Evolutionary conservation across 2,113 vertebrate species (phyloP), one percentile per base, ranked within the genome.

Genomic region (Labeo rohita): DNA sequence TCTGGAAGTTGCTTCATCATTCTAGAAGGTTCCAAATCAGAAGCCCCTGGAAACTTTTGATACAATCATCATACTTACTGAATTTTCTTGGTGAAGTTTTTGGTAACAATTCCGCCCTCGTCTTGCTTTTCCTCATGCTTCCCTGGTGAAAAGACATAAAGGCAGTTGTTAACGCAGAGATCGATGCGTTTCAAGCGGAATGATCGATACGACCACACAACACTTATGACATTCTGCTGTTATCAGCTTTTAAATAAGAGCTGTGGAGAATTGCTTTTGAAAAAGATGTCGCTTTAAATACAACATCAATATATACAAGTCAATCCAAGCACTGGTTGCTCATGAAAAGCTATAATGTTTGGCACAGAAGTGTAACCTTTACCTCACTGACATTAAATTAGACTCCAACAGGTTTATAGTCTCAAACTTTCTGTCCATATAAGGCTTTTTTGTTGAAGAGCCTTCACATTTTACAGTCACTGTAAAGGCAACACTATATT

Each of bases 1-100:
- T 65, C 21, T 4, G 21, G 78, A 80, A 80, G 39, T 45, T 63
- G 21, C 78, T 66, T 49, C 11, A 49, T 65, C 59, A 15, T 76
- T 76, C 84, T 77, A 39, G 82, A 75, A 84, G 59, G 11, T 36
- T 63, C 13, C n/a, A n/a, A 85, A 47, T 28, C 8, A 47, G 39
- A 63, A 59, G 18, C 34, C 70, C 43, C 39, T 5, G 72, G 45
- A 50, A 75, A 75, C 73, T 75, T 75, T 75, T 80, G 6, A 61
- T 63, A 18, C 59, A 18, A 18, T 16, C 23, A 63, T 15, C 13
- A 68, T 87, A 98, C 98, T 95, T 92, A 99, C 98, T 99, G 98
- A 92, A 99, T 98, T 94, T 99, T 99, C 95, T 99, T 99, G 77
- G 98, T 99, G 95, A 99, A 99, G 92, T 99, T 99, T 95, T 99